Base-by-base conservation (phyloP, 2,888 invertebrate genomes). In the Parnassius mnemosyne region DNA sequence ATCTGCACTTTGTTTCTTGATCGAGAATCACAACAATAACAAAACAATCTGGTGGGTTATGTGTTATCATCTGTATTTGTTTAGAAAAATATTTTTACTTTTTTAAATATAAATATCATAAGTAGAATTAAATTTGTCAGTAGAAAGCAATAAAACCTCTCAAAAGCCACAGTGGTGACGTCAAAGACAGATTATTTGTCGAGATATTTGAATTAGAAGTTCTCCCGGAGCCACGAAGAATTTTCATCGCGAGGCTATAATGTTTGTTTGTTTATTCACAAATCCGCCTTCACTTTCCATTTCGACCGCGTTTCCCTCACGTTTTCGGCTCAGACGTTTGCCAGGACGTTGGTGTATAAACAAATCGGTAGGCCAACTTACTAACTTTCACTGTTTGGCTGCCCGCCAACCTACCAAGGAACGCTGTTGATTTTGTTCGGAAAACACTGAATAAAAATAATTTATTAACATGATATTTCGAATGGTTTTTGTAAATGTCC, bases 321-420 rank as follows among this genome's bases (percentile, higher is more conserved):
- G 79, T 77, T 80, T 76, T 81, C 79, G 82, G 84, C 84, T 78
- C 80, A 70, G 69, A 73, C 57, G 53, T 62, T 63, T 71, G 76
- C 69, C 71, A 57, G 65, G 61, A 63, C 76, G 78, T 77, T 79
- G 53, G 25, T 10, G 76, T 82, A 83, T 81, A 87, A 87, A 87
- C 84, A 87, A 86, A 85, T 83, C 75, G 80, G 83, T 85, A 82
- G 87, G 84, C 83, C 83, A 84, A 85, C 83, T 84, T 81, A 77
- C 69, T 78, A 86, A 89, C 90, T 90, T 87, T 90, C 89, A 79
- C 90, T 81, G 72, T 72, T 83, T 90, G 90, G 90, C 85, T 68
- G 63, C 57, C 68, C 71, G 88, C 90, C 90, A 88, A 78, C 69
- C 70, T 68, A 63, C 65, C 64, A 73, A 76, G 74, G 71, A 82